Evolutionary conservation across 2,888 invertebrate species (phyloP).

Genomic region (Hartigia nigra): DNA sequence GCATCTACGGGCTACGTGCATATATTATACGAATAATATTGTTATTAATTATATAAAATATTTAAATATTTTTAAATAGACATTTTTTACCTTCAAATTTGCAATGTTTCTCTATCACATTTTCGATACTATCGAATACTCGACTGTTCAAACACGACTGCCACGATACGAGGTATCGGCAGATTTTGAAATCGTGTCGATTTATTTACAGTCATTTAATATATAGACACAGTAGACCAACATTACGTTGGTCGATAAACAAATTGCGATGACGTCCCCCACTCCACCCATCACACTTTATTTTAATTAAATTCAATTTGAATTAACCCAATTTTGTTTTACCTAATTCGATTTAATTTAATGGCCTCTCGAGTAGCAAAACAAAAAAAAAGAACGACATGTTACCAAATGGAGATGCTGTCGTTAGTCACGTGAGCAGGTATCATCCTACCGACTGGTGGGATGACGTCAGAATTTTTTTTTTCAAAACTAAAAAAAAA

Average conservation of each 20-base stretch:
- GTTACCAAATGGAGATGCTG: neutral
- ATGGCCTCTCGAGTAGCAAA: neutral
- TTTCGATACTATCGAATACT: neutral
- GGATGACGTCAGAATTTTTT: neutral
- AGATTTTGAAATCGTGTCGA: neutral
- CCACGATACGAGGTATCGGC: neutral
- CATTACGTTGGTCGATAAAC: neutral
- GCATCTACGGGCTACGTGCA: no score
- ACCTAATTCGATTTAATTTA: neutral
- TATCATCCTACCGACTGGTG: neutral
- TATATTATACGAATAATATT: no score
- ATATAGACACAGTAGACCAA: neutral
- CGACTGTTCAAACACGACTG: neutral
- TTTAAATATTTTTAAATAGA: no score
- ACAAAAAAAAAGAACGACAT: no score
- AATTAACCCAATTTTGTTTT: neutral
- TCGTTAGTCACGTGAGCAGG: neutral
- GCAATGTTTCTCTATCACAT: no score
- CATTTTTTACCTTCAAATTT: no score
- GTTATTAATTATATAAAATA: no score
- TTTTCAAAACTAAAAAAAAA: neutral
- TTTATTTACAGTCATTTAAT: neutral
- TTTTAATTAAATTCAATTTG: neutral
- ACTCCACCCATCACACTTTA: neutral
- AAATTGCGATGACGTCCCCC: neutral